Base-by-base conservation (phyloP, 2,888 invertebrate genomes). In the Cinara cedri region DNA sequence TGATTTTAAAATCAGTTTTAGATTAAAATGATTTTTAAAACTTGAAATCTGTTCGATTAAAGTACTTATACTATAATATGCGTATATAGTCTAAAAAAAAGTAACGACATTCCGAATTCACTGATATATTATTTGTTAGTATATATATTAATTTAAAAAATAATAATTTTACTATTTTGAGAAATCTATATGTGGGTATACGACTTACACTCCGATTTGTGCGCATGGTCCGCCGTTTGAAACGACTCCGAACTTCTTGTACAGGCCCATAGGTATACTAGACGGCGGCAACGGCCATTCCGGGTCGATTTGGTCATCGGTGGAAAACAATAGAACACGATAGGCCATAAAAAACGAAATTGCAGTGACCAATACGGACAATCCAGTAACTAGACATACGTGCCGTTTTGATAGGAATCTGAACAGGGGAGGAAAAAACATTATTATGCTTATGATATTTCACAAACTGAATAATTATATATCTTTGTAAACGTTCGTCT, bases 221-320 rank as follows among this genome's bases (percentile, higher is more conserved):
- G 87, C 85, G 82, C 87, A 87, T 1, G 84, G 84, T 3, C 83
- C 83, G 0, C 86, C 85, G 83, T 87, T 87, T 19, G 86, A 84
- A 26, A 85, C 85, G 10, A 87, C 85, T 2, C 86, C 87, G 3
- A 85, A 86, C 19, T 82, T 72, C 21, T 63, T 78, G 80, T 83
- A 84, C 14, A 81, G 72, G 0, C 83, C 84, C 24, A 83, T 81
- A 1, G 68, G 55, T 8, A 83, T 81, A 26, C 65, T 74, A 0
- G 83, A 82, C 3, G 83, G 83, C 3, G 82, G 81, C 14, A 81
- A 80, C 1, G 57, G 82, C 1, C n/a, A 19, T 3, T 76, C 66
- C 1, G 66, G 26, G 42, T 75, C 75, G 1, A 42, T 42, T 63
- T 14, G 16, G 26, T 46, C 16, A 1, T 49, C 34, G 34, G 13